Base-by-base conservation (phyloP, 1,140 invertebrate genomes). In the Cotesia vestalis region DNA sequence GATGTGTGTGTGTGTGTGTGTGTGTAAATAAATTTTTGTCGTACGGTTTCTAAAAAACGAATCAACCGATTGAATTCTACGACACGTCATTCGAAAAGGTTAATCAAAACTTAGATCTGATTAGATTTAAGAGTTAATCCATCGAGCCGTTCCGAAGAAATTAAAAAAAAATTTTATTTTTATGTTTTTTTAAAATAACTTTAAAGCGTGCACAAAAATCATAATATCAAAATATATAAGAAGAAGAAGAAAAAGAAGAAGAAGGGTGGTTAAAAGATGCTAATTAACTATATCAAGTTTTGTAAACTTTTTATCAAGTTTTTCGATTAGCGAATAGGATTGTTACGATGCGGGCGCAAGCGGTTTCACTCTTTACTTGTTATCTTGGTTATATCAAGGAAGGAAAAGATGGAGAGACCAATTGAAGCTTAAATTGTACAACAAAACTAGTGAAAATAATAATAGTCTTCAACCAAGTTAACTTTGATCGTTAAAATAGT, bases 241-340 rank as follows among this genome's bases (percentile, higher is more conserved):
- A 72, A 35, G 17, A 46, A 46, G n/a, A 40, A 63, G 75, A 73
- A n/a, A n/a, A n/a, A 63, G 76, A 73, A 79, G 71, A 78, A 78
- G 79, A 80, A 73, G 67, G 66, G 68, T 73, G 80, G 73, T 77
- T 77, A 46, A 46, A 84, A 85, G 82, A 85, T 85, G 84, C 80
- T 84, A 85, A 86, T 85, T 85, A 85, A 84, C 79, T 46, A 9
- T 6, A 80, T 27, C 27, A 85, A 85, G 83, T 85, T 85, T 78
- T 73, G 40, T 46, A 3, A 74, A 76, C 81, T 80, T 84, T 82
- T 27, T 78, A 79, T 73, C 78, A 85, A 85, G 80, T 86, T 86
- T 86, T 85, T 85, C 82, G 82, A 86, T 86, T 86, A 86, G 80
- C 80, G 80, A 70, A 81, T 83, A 80, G 78, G 1, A 85, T 84